Percentiles rank a stretch among this genome's conserved stretches.
Evolutionary conservation across 2,797 vertebrate species (phyloP).

Genomic region (Micromesistius poutassou): DNA sequence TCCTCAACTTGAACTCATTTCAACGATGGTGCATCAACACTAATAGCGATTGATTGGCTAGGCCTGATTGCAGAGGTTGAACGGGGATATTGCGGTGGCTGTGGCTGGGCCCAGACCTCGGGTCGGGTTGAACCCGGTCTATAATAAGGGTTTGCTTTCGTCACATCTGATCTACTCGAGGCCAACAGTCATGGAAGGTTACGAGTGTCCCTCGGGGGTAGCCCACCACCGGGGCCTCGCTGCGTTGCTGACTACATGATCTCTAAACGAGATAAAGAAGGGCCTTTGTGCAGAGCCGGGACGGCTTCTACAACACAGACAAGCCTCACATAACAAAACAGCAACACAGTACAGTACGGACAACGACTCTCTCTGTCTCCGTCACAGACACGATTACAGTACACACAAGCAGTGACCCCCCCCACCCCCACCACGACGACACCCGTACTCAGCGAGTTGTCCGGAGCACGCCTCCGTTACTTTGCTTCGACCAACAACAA

Average conservation of each 20-base stretch:
- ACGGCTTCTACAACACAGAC: slow-evolving; percentile 18
- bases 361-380: neutral
- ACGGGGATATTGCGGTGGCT: neutral
- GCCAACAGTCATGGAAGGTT: neutral
- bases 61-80: neutral
- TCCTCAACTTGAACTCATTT: neutral
- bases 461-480: neutral
- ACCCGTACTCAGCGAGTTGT: neutral
- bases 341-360: slow-evolving; percentile 11
- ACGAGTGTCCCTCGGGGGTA: slow-evolving; percentile 20
- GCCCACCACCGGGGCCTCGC: slow-evolving; percentile 21
- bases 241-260: slow-evolving; percentile 16
- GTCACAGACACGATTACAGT: neutral
- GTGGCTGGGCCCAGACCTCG: slow-evolving; percentile 28
- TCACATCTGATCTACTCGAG: neutral
- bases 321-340: slow-evolving; percentile 14
- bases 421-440: no score
- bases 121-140: neutral
- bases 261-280: slow-evolving; percentile 27
- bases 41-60: neutral
- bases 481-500: neutral
- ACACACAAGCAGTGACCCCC: neutral
- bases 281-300: slow-evolving; percentile 32
- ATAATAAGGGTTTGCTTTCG: neutral
- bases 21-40: neutral